phyloP scores from a whole-genome alignment of 2,888 invertebrate species.

The Boloria euphrosyne region DNA sequence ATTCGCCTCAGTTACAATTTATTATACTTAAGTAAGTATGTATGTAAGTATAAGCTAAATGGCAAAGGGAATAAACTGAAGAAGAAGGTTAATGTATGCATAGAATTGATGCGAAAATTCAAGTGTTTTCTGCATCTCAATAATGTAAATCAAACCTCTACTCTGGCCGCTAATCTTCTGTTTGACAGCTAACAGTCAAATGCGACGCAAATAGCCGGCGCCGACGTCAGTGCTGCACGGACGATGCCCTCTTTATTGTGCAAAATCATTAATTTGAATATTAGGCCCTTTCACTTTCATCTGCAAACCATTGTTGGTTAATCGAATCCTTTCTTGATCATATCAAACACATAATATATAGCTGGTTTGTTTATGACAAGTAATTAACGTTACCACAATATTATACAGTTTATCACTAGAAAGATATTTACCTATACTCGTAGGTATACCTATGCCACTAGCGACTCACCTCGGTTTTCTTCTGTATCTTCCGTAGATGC shows the following conservation, averaged over 20 bases:
- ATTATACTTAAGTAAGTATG: no score
- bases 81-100: conserved; percentile 49
- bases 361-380: conserved; percentile 4
- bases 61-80: no score
- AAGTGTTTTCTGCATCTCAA: conserved; percentile 45
- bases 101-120: conserved; percentile 41
- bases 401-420: no score
- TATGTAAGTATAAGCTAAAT: no score
- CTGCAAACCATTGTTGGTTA: conserved; percentile 1
- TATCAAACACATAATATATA: neutral
- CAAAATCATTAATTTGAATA: conserved; percentile 24
- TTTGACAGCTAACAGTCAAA: conserved; percentile 67
- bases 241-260: conserved; percentile 58
- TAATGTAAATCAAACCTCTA: conserved; percentile 52
- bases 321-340: conserved; percentile 14
- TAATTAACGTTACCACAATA: conserved; percentile 1
- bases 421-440: no score
- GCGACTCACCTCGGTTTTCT: no score
- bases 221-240: conserved; percentile 61
- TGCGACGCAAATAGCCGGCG: conserved; percentile 62
- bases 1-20: no score
- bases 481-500: no score
- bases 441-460: no score
- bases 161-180: conserved; percentile 56
- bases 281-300: neutral